These are phyloP conservation scores for Pangasianodon gigas DNA, from an alignment of 2,113 vertebrate genomes.

Conservation along the genomic window DNA sequence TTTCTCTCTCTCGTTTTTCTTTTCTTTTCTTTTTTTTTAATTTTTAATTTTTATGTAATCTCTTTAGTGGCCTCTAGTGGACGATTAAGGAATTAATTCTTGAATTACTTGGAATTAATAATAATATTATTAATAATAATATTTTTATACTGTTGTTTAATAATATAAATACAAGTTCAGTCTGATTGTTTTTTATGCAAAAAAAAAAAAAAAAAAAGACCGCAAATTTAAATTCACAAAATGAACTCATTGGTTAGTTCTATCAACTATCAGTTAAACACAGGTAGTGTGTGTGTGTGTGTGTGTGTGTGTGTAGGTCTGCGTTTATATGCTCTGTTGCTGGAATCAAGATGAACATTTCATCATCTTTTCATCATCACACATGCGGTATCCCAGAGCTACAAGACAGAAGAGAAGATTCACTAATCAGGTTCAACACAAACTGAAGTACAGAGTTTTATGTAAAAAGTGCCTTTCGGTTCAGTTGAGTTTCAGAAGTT, in stretches of 20 bases:
- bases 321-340: not conserved
- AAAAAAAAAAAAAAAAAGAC: too few relatives aligned
- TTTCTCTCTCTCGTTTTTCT: too few relatives aligned
- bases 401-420: not conserved
- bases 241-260: not conserved
- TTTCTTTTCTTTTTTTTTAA: not conserved
- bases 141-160: too few relatives aligned
- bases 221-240: not conserved
- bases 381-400: not conserved
- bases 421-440: not conserved
- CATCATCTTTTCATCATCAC: not conserved
- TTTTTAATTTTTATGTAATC: not conserved
- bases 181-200: not conserved
- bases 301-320: not conserved
- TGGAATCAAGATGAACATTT: not conserved
- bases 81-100: not conserved
- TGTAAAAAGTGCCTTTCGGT: too few relatives aligned
- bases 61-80: conserved; percentile 5
- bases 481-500: not conserved
- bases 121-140: too few relatives aligned
- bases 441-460: not conserved
- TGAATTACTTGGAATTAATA: not conserved
- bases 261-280: not conserved
- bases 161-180: too few relatives aligned
- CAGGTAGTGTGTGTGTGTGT: not conserved